Base-by-base conservation (phyloP, 2,888 invertebrate genomes). In the Drosophila setosimentum region DNA sequence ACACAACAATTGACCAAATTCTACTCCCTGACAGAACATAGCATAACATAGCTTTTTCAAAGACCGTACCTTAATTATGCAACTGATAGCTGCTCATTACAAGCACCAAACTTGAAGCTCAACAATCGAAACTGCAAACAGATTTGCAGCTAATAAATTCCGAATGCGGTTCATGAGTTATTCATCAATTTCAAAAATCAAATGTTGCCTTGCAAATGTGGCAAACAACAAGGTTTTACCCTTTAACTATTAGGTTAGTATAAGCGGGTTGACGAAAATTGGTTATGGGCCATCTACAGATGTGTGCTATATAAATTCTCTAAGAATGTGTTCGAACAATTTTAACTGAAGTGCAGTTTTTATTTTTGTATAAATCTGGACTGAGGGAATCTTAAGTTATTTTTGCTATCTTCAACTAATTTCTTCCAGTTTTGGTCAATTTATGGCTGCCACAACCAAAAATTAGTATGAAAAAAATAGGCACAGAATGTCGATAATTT, bases 41-140 rank as follows among this genome's bases (percentile, higher is more conserved):
- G 10, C 50, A 42, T 24, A 32, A n/a, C 27, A 37, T 8, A 54
- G 16, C 42, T 60, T 51, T 75, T 73, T 62, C 54, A 53, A 54
- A 21, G 35, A 35, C 7, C 33, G 21, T 1, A 3, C 18, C n/a
- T 45, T 45, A 65, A 78, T 73, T 74, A 55, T 57, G 32, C 55
- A 37, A 40, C 32, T 54, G 57, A 58, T 57, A 29, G 58, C 32
- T 58, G 42, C 48, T 53, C 42, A 54, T 62, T 75, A 62, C 29
- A 61, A 61, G 42, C 45, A 13, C 16, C 2, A 62, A 57, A 21
- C 18, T 21, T 24, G 21, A 16, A 40, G 16, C 32, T 54, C 10
- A 16, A 13, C 27, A 33, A 27, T 32, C 21, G 32, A 29, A 62
- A 45, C 27, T 50, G 24, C 27, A 54, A 73, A 50, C 54, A 48